A percentile compares a stretch with the other conserved stretches of the same genome.
phyloP scores from a whole-genome alignment of 2,113 vertebrate genomes.

The Prietella phreatophila region DNA sequence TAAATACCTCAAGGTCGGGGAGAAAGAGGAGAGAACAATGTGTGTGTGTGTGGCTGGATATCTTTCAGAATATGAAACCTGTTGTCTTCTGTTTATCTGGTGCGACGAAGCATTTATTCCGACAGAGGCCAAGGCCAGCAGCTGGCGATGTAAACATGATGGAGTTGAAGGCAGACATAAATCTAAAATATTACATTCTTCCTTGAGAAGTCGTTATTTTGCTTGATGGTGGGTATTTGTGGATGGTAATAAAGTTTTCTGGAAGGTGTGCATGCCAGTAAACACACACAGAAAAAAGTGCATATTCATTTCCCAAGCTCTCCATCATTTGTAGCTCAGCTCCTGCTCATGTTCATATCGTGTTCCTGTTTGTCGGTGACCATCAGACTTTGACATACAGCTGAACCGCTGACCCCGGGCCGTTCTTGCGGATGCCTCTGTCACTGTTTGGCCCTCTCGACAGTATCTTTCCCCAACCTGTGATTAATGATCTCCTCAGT shows the following conservation, averaged over 20 bases:
- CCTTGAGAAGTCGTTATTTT: background rate
- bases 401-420: slow-evolving; percentile 62
- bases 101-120: slow-evolving; percentile 21
- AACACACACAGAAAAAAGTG: background rate
- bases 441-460: slow-evolving; percentile 64
- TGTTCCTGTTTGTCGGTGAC: slow-evolving; percentile 68
- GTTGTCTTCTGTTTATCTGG: slow-evolving; percentile 35
- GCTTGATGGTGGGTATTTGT: background rate
- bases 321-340: slow-evolving; percentile 17
- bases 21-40: slow-evolving; percentile 37
- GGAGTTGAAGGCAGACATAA: slow-evolving; percentile 5
- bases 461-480: slow-evolving; percentile 53
- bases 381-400: slow-evolving; percentile 51
- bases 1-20: slow-evolving; percentile 70
- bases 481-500: slow-evolving; percentile 68
- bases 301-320: background rate
- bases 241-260: background rate
- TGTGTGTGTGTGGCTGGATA: slow-evolving; percentile 10
- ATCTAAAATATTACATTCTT: slow-evolving; percentile 17
- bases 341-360: slow-evolving; percentile 37
- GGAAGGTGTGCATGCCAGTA: background rate
- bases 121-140: slow-evolving; percentile 14
- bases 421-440: slow-evolving; percentile 62
- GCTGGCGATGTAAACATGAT: slow-evolving; percentile 15
- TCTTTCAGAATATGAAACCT: slow-evolving; percentile 43